Evolutionary conservation across 2,797 vertebrate genomes (phyloP), one percentile per base, ranked within the genome.

Genomic region (Mormyrops boulengeri): DNA sequence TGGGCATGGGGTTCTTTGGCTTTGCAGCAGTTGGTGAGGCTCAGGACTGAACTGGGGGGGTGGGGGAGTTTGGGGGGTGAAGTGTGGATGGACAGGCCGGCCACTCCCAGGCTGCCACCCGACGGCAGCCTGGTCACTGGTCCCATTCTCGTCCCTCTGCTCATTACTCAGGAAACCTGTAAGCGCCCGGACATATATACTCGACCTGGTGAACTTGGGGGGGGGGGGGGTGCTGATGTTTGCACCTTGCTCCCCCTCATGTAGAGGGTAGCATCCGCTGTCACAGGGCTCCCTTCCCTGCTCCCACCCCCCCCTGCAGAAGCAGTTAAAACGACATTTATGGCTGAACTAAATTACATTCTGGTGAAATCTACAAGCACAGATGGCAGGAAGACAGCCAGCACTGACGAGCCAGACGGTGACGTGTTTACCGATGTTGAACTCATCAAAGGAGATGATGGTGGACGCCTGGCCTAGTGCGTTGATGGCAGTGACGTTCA

Each of bases 401-500:
- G 22, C 80, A 0, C 22, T 41, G 66, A 11, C 2, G 2, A 86
- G 44, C n/a, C 12, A 14, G 50, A 22, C n/a, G 2, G 30, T 3
- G 49, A 53, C 2, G 9, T 3, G 86, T 93, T 94, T 95, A 99
- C 98, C 98, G 95, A 99, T 99, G 86, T 90, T 92, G 90, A 97
- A 96, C 94, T 99, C 98, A 0, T 99, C 98, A 41, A 99, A 99
- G 90, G 96, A 96, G 92, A 96, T 91, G 14, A 95, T 93, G 19
- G 93, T 94, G 80, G 94, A 96, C 5, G 96, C 96, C 93, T 96
- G 96, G 53, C 98, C 98, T 94, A 99, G 94, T 9, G 97, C 94
- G 19, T 98, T 99, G 91, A 97, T 94, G 30, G 98, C 98, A 0
- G 97, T 98, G 92, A 99, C 94, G 0, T 97, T 99, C 90, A 99